These are phyloP conservation scores for Elysia crispata DNA, from an alignment of 2,888 invertebrate genomes.

Conservation along the genomic window DNA sequence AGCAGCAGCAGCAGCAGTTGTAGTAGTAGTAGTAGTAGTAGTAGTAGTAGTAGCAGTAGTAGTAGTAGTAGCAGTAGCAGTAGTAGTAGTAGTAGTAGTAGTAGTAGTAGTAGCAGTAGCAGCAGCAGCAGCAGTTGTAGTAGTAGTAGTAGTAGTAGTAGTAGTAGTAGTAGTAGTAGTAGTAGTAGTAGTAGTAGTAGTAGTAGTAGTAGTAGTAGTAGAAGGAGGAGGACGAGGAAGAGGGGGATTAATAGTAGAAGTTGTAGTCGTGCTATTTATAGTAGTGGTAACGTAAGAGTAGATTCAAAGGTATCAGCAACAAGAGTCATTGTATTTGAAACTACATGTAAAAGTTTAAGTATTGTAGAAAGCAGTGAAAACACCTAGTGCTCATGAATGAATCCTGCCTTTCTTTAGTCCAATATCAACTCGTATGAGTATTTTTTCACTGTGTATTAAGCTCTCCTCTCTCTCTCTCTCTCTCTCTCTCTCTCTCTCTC, in stretches of 20 bases:
- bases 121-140: constrained; percentile 1
- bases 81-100: neutral
- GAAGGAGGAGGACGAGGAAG: neutral
- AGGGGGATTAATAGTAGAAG: neutral
- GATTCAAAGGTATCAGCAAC: too few relatives aligned
- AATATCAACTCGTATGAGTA: too few relatives aligned
- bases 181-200: constrained; percentile 9
- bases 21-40: constrained; percentile 9
- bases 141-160: constrained; percentile 9
- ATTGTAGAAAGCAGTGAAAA: too few relatives aligned
- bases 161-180: constrained; percentile 4
- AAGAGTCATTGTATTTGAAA: too few relatives aligned
- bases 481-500: too few relatives aligned
- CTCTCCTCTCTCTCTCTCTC: too few relatives aligned
- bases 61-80: neutral
- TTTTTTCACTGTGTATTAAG: too few relatives aligned
- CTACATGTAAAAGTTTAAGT: too few relatives aligned
- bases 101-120: constrained; percentile 9
- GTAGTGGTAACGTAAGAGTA: neutral
- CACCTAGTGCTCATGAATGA: too few relatives aligned
- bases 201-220: constrained; percentile 9
- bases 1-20: too few relatives aligned
- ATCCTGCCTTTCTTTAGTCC: too few relatives aligned
- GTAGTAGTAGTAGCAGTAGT: constrained; percentile 4
- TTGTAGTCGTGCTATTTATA: neutral